Evolutionary conservation across 2,888 invertebrate species (phyloP), one percentile per base, ranked within the genome.

Genomic region (Pycnomerus fuliginosus): DNA sequence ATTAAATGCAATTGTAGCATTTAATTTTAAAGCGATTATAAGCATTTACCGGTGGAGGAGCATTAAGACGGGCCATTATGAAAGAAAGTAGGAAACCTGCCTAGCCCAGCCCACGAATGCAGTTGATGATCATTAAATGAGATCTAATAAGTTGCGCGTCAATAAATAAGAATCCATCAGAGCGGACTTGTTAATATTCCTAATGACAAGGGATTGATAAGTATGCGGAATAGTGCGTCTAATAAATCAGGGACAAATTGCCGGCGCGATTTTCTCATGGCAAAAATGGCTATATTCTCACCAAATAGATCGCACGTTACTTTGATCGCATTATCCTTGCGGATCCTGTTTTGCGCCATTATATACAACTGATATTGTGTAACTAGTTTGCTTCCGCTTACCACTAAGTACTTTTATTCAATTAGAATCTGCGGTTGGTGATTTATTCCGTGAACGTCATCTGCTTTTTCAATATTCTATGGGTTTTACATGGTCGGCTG

Each of bases 381-480:
- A 33, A 29, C 8, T 11, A n/a, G 12, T 10, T 20, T 13, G 33
- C 41, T 41, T 41, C 41, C 41, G 41, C 33, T 41, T 34, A 24
- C 32, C 30, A 11, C 10, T 28, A 34, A 41, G 33, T 41, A 33
- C 28, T 34, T 41, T 41, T 41, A 33, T 41, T 41, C 41, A 41
- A 41, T 41, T 34, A 41, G 41, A 17, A 13, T 27, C 34, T 41
- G 33, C 34, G 14, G 34, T 8, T 20, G 30, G 31, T 43, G 42
- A 43, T 43, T 43, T 43, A 43, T 36, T 25, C 36, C 31, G 22
- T 35, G 42, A 30, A 11, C 24, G 36, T 28, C 36, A 36, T 36
- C 36, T 36, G 36, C 14, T 36, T 43, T 31, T 43, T 43, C 42
- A 30, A 43, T 36, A 43, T 29, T 42, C 42, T n/a, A n/a, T n/a